Evolutionary conservation across 2,797 vertebrate species (phyloP).

Genomic region (Scyliorhinus canicula): DNA sequence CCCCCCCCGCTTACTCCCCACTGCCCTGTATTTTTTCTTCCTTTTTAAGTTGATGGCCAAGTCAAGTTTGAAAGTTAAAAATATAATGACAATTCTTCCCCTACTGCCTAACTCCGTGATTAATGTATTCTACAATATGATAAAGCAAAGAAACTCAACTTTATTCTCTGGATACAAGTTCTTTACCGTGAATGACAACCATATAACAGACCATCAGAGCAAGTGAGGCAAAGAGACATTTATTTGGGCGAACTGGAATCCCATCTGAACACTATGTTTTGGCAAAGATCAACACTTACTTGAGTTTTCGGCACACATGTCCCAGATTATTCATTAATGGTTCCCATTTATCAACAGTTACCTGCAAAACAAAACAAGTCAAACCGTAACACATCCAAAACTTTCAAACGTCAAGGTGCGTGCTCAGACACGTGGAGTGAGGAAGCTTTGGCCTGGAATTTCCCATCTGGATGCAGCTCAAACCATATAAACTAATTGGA

Average conservation of each 20-base stretch:
- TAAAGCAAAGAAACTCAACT: background rate
- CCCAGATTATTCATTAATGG: conserved; percentile 93
- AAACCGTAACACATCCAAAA: background rate
- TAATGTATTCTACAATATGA: background rate
- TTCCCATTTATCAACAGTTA: conserved; percentile 98
- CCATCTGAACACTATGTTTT: background rate
- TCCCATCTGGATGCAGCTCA: background rate
- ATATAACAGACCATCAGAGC: background rate
- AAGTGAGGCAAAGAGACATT: background rate
- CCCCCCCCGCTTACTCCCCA: no score
- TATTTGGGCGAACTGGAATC: background rate
- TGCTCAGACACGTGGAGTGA: background rate
- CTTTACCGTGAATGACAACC: background rate
- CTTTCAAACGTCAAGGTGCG: background rate
- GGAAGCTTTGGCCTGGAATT: background rate
- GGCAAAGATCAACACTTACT: conserved; percentile 66
- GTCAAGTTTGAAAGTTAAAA: no score
- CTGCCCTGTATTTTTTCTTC: no score
- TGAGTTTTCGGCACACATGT: conserved; percentile 94
- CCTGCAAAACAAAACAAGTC: conserved; percentile 48
- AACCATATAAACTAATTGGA: background rate
- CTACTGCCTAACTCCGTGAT: background rate
- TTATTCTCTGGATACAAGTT: background rate
- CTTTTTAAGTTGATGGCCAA: no score
- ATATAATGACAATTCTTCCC: no score